Evolutionary conservation across 2,797 vertebrate genomes (phyloP), one percentile per base, ranked within the genome.

Genomic region (Eulemur coronatus): DNA sequence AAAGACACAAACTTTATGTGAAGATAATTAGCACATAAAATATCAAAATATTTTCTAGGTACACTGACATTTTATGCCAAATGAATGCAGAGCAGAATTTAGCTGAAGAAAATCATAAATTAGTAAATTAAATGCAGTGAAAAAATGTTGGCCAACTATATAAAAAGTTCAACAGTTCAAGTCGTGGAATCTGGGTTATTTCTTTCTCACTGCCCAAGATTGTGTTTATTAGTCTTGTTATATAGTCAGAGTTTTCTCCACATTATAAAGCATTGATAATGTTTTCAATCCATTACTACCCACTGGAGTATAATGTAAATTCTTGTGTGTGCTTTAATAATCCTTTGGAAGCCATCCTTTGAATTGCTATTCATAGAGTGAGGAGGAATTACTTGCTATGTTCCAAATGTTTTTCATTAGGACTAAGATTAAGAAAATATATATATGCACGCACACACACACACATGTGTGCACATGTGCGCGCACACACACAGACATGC

Each of bases 321-420:
- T 86, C 48, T 82, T 82, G 8, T 30, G 33, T 79, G 55, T 75
- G 59, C 41, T 93, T 91, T 82, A 88, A 33, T 95, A 84, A 75
- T 69, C 88, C 69, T 92, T 96, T 84, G 80, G 89, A 87, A 97
- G 73, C 72, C 91, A 75, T 96, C 67, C 48, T 84, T 96, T 89
- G 57, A 65, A 92, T 57, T 72, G 70, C 28, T 86, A 20, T 78
- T 89, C 65, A 75, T 57, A 80, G 72, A 89, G n/a, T 79, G 72
- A 70, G 57, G 95, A 61, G 55, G 82, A 86, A 93, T 84, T 81
- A 57, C 20, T 85, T 55, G 76, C 17, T 85, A 33, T 75, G 14
- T 94, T 63, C 41, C 80, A 78, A 57, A 38, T 75, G 52, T 76
- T 94, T 95, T 92, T 80, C 69, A 55, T 87, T 94, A 84, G 67